Base-by-base conservation (phyloP, 2,113 vertebrate genomes). In the Eclectus roratus region DNA sequence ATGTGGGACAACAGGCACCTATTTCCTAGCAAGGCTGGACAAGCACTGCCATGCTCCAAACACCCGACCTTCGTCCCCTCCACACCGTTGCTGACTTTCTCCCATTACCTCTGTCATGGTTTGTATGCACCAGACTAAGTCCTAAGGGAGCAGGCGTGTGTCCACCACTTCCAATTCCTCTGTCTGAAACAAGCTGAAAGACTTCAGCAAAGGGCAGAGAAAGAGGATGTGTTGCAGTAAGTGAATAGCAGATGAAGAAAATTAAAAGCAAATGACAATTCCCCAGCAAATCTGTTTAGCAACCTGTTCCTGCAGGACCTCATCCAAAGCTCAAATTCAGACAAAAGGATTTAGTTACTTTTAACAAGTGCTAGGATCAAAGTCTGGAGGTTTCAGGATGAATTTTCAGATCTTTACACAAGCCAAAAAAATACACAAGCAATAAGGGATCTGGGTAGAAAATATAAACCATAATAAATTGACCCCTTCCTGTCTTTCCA, bases 141-240 rank as follows among this genome's bases (percentile, higher is more conserved):
- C n/a, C 21, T 46, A 49, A 31, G 10, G 17, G 13, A 80, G 6
- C 11, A 56, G 24, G 9, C 1, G 0, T 0, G 0, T 15, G 17
- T 23, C 20, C 56, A 41, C 17, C 2, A 0, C n/a, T 77, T 82
- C 27, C 17, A 47, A 4, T 35, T 85, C 39, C 41, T 69, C 70
- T 43, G 13, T 27, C 23, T 63, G 58, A 61, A 37, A 12, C 31
- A 49, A 81, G 71, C 6, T 14, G 7, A 35, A 87, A 31, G 44
- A 60, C 19, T 35, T 33, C 11, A 60, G 41, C 10, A 49, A 49
- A 82, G 13, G 25, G 10, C 31, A 7, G 33, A 82, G 81, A 88
- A 80, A 77, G 41, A 86, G 21, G 21, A 66, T 17, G 18, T 37
- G 13, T 1, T 37, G 27, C 21, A 61, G 14, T 14, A 52, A 84